Evolutionary conservation across 2,888 invertebrate genomes (phyloP).

Genomic region (Cantharis rufa): DNA sequence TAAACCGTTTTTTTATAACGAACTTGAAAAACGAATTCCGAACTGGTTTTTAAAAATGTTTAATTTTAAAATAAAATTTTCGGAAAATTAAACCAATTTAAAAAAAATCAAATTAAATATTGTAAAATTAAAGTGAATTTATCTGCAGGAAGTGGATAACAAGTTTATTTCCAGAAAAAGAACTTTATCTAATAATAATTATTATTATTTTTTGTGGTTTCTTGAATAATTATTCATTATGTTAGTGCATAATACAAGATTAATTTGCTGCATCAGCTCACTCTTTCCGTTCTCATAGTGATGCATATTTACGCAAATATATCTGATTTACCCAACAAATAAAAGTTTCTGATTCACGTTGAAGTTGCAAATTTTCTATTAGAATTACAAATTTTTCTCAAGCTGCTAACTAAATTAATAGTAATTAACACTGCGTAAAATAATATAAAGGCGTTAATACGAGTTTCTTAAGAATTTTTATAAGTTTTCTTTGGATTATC

Average conservation of each 20-base stretch:
- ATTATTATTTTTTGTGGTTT: no score
- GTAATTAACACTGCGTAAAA: background rate
- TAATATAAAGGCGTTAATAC: no score
- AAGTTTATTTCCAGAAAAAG: background rate
- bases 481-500: no score
- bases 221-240: background rate
- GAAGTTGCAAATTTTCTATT: background rate
- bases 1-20: background rate
- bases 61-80: no score
- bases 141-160: background rate
- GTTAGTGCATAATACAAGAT: background rate
- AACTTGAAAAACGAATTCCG: background rate
- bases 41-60: no score
- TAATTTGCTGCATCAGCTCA: constrained; percentile 13
- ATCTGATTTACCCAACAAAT: constrained; percentile 10
- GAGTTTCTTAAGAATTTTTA: no score
- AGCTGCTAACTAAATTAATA: background rate
- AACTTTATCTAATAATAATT: background rate
- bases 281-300: constrained; percentile 26
- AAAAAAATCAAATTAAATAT: no score
- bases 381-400: background rate
- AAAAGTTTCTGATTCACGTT: background rate
- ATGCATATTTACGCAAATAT: constrained; percentile 23
- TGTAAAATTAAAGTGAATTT: background rate
- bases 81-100: no score